phyloP scores from a whole-genome alignment of 35 echinoderm and acorn worm genomes.

The Lytechinus variegatus region DNA sequence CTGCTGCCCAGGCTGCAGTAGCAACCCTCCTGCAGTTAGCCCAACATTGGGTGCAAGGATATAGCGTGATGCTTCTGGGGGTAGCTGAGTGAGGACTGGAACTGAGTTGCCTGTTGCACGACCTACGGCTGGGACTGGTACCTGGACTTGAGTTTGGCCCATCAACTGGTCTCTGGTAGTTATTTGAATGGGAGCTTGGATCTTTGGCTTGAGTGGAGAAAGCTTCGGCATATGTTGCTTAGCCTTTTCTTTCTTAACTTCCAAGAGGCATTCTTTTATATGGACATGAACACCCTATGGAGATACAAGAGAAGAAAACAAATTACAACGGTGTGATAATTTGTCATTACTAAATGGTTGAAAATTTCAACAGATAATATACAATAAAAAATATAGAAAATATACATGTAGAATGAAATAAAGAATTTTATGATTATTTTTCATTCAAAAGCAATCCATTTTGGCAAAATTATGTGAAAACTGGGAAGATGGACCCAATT shows the following conservation, averaged over 20 bases:
- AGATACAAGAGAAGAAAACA: neutral
- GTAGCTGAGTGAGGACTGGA: neutral
- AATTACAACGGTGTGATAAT: neutral
- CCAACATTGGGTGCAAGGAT: neutral
- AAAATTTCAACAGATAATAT: too few relatives aligned
- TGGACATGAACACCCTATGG: neutral
- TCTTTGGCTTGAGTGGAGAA: neutral
- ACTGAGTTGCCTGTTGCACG: too few relatives aligned
- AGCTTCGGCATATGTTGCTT: neutral
- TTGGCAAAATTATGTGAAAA: too few relatives aligned
- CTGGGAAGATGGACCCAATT: too few relatives aligned
- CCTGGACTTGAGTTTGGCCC: neutral
- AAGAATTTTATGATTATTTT: too few relatives aligned
- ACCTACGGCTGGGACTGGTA: neutral
- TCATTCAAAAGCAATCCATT: too few relatives aligned
- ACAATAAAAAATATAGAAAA: too few relatives aligned
- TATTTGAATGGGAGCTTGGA: neutral
- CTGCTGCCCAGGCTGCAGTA: slow-evolving; percentile 6
- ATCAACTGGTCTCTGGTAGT: neutral
- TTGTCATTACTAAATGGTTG: neutral
- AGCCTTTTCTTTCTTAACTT: neutral
- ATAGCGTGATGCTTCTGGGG: neutral
- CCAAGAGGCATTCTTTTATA: neutral
- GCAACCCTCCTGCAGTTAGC: neutral
- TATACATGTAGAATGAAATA: too few relatives aligned